phyloP scores from a whole-genome alignment of 2,113 vertebrate species.

The Solea senegalensis region DNA sequence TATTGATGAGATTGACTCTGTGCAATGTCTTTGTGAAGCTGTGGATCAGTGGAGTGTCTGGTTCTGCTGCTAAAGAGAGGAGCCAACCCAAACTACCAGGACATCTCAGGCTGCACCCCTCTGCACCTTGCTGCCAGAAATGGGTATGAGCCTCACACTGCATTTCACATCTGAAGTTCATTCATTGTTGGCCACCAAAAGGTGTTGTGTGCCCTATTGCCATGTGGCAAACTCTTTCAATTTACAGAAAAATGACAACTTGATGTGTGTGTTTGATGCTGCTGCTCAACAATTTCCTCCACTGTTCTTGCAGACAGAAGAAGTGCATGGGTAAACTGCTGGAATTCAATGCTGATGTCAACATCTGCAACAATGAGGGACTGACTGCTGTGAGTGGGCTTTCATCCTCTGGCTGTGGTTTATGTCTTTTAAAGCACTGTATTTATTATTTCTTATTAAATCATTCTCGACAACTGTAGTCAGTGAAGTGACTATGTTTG shows the following conservation, averaged over 20 bases:
- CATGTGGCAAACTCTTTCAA: too few species aligned
- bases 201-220: background rate
- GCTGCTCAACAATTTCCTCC: background rate
- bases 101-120: slow-evolving; percentile 98
- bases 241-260: too few species aligned
- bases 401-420: background rate
- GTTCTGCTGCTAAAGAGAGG: slow-evolving; percentile 94
- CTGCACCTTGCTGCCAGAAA: slow-evolving; percentile 97
- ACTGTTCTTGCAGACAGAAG: slow-evolving; percentile 86
- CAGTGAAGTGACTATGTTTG: background rate
- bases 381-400: slow-evolving; percentile 92
- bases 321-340: slow-evolving; percentile 97
- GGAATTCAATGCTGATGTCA: slow-evolving; percentile 97
- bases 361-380: slow-evolving; percentile 99
- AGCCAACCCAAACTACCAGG: slow-evolving; percentile 98
- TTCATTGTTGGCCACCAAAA: background rate
- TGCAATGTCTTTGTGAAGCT: slow-evolving; percentile 77
- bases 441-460: background rate
- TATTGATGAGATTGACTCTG: too few species aligned
- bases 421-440: background rate
- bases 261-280: background rate
- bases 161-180: too few species aligned
- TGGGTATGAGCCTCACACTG: slow-evolving; percentile 81
- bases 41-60: slow-evolving; percentile 97
- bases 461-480: background rate